A percentile compares a stretch with the other conserved stretches of the same genome.
phyloP scores from a whole-genome alignment of 2,888 invertebrate species.

The Lycophotia porphyrea region DNA sequence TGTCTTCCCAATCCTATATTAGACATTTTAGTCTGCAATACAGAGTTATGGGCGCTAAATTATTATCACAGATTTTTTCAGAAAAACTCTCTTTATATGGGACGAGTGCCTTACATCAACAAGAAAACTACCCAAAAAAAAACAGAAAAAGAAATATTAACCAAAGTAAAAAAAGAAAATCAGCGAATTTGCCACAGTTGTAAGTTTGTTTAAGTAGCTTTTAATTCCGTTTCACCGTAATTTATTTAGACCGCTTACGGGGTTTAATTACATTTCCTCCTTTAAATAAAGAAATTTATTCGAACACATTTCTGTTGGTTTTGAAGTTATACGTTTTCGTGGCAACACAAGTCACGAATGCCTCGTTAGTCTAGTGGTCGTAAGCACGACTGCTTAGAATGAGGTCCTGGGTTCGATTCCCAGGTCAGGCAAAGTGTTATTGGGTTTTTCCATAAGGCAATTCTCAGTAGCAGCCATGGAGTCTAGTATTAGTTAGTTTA shows the following conservation, averaged over 20 bases:
- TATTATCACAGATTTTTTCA: background rate
- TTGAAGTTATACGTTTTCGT: constrained; percentile 4
- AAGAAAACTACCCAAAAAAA: background rate
- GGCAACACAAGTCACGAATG: too few relatives aligned
- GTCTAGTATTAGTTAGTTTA: too few relatives aligned
- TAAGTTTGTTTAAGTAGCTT: constrained; percentile 46
- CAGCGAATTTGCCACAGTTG: background rate
- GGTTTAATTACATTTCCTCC: constrained; percentile 38
- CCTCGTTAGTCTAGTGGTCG: too few relatives aligned
- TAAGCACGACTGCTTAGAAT: too few relatives aligned
- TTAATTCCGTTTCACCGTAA: constrained; percentile 38
- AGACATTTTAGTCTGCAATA: background rate
- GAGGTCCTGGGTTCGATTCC: too few relatives aligned
- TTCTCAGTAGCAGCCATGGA: too few relatives aligned
- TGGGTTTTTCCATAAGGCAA: too few relatives aligned
- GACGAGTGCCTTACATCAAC: background rate
- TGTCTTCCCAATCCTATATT: background rate
- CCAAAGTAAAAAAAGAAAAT: background rate
- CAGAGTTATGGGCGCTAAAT: background rate
- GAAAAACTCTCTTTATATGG: too few relatives aligned
- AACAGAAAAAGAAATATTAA: background rate
- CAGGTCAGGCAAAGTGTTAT: too few relatives aligned
- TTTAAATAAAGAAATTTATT: constrained; percentile 18
- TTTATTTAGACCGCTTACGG: constrained; percentile 34
- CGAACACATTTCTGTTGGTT: constrained; percentile 20